These are phyloP conservation scores for Nibea albiflora DNA, from an alignment of 2,113 vertebrate species.

Conservation along the genomic window DNA sequence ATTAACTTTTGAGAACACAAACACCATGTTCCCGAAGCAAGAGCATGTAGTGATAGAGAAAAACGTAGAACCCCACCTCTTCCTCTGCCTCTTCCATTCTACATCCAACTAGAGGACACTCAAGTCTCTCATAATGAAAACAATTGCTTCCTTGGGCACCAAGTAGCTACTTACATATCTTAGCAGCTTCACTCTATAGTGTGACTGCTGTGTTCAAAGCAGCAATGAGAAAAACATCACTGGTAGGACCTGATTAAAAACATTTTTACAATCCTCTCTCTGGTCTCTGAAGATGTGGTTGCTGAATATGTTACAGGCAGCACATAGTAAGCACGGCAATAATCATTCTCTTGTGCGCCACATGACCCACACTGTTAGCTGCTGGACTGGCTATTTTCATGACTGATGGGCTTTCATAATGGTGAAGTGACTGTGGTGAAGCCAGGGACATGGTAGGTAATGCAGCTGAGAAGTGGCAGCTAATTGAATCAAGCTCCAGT, in stretches of 20 bases:
- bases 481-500: conserved; percentile 62
- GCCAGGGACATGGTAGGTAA: conserved; percentile 28
- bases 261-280: not conserved
- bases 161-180: not conserved
- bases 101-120: not conserved
- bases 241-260: conserved; percentile 11
- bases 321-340: conserved; percentile 32
- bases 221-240: not conserved
- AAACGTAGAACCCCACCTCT: too few relatives aligned
- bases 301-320: not conserved
- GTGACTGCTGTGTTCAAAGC: conserved; percentile 8
- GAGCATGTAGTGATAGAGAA: not conserved
- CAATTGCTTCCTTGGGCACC: not conserved
- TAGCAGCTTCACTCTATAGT: not conserved
- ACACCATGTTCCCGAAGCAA: not conserved
- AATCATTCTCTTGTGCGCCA: conserved; percentile 15
- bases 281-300: not conserved
- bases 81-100: not conserved
- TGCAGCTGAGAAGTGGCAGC: conserved; percentile 24
- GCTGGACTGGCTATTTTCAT: conserved; percentile 36
- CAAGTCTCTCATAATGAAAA: not conserved
- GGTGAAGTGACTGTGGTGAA: conserved; percentile 25
- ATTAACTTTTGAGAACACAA: not conserved
- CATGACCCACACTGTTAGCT: conserved; percentile 37
- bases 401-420: conserved; percentile 27